Evolutionary conservation across 1,140 invertebrate species (phyloP), one percentile per base, ranked within the genome.

Genomic region (Vanessa atalanta): DNA sequence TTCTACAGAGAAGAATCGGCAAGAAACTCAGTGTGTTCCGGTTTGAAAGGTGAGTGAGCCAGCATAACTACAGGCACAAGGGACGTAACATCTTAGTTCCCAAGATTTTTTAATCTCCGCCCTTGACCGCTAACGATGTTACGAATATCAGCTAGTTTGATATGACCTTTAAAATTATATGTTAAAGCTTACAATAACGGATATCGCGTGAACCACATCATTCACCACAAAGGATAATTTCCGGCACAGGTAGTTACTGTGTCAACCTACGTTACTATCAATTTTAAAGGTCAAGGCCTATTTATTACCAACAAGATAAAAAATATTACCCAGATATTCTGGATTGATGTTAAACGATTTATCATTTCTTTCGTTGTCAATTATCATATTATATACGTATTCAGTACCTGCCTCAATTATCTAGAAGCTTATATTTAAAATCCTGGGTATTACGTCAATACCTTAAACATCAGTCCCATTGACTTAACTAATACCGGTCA

Each of bases 191-290:
- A 26, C 53, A 23, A 15, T 23, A 23, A 57, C 53, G 53, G 20
- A 57, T 57, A 57, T 57, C 20, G 53, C 53, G 7, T 57, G 23
- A 57, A 57, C 20, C 20, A 20, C 53, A 23, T 57, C 53, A 57
- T 57, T 23, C 26, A 57, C 23, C 53, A 57, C 16, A 26, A 26
- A 57, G 53, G 20, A 57, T 57, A 57, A 57, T 57, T 57, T 57
- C 53, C 53, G 20, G 53, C 13, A 11, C 6, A 55, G n/a, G 23
- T 3, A 7, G 7, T 15, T n/a, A 16, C 20, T 57, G 12, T 2
- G 20, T 57, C 53, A 57, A 13, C 12, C 53, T n/a, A 57, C 53
- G 53, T 26, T 23, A 16, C 20, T 16, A 16, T 23, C 53, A 23
- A 57, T 57, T 57, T 23, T 57, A 57, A 57, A 57, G 53, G 53